phyloP scores from a whole-genome alignment of 2,888 invertebrate species.

The Monopis laevigella region DNA sequence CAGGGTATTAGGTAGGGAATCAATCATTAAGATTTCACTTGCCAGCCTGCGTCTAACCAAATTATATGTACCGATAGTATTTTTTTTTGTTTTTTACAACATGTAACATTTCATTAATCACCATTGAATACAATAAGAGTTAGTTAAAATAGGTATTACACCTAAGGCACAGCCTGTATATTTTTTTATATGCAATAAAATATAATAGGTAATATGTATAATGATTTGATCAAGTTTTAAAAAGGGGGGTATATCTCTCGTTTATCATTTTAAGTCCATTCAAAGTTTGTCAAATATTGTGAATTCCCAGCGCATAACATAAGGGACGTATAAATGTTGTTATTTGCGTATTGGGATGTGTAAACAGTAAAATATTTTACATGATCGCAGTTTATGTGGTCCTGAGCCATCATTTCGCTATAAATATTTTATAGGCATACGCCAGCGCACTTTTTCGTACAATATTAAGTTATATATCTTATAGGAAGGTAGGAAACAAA shows the following conservation, averaged over 20 bases:
- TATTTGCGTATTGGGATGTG: constrained; percentile 27
- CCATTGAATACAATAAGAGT: no score
- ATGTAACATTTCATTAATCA: no score
- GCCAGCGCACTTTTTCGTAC: constrained; percentile 24
- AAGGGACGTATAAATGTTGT: constrained; percentile 25
- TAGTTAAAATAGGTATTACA: no score
- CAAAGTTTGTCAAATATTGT: constrained; percentile 16
- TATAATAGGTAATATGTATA: no score
- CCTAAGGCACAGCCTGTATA: no score
- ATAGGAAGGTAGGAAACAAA: constrained; percentile 7
- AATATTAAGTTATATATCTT: constrained; percentile 11
- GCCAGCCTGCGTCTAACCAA: no score
- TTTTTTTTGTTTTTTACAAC: no score
- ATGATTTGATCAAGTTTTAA: no score
- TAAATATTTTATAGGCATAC: constrained; percentile 32
- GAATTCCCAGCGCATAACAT: constrained; percentile 21
- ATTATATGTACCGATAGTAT: no score
- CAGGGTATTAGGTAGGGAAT: no score
- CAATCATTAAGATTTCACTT: no score
- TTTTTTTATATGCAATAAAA: no score
- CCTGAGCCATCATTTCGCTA: constrained; percentile 25
- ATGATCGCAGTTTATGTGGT: constrained; percentile 26
- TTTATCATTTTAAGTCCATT: neutral
- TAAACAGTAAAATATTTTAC: constrained; percentile 27
- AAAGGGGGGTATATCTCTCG: neutral